Evolutionary conservation across 2,113 vertebrate species (phyloP).

Genomic region (Psilopogon haemacephalus): DNA sequence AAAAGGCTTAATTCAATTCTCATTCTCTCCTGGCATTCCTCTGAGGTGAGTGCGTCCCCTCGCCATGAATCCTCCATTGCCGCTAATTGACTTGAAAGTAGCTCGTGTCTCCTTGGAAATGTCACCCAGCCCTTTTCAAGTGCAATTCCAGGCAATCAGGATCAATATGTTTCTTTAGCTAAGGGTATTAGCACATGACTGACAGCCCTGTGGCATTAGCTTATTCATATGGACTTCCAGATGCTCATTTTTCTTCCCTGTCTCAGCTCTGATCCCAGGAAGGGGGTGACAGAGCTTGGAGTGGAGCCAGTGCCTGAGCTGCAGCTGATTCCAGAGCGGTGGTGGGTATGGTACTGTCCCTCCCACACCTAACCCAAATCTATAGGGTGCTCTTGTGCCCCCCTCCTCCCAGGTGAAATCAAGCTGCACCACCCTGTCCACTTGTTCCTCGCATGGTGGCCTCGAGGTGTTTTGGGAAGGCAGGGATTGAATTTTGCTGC

Average conservation of each 20-base stretch:
- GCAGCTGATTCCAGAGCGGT: not conserved
- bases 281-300: not conserved
- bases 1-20: slow-evolving; percentile 59
- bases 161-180: slow-evolving; percentile 70
- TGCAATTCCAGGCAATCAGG: slow-evolving; percentile 70
- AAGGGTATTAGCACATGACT: slow-evolving; percentile 69
- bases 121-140: slow-evolving; percentile 72
- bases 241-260: slow-evolving; percentile 49
- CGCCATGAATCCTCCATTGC: slow-evolving; percentile 38
- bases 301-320: not conserved
- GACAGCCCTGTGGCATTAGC: slow-evolving; percentile 44
- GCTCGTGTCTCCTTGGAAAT: slow-evolving; percentile 72
- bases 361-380: not conserved
- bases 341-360: not conserved
- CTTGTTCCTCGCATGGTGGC: not conserved
- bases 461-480: not conserved
- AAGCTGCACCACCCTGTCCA: not conserved
- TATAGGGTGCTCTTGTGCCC: not conserved
- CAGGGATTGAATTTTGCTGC: not conserved
- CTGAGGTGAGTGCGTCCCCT: slow-evolving; percentile 50
- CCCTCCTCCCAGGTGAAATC: fast-evolving
- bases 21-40: slow-evolving; percentile 55
- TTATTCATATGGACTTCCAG: slow-evolving; percentile 34
- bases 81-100: slow-evolving; percentile 72
- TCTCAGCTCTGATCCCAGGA: not conserved